Evolutionary conservation across 1,140 invertebrate genomes (phyloP).

Genomic region (Polypedilum pembai): DNA sequence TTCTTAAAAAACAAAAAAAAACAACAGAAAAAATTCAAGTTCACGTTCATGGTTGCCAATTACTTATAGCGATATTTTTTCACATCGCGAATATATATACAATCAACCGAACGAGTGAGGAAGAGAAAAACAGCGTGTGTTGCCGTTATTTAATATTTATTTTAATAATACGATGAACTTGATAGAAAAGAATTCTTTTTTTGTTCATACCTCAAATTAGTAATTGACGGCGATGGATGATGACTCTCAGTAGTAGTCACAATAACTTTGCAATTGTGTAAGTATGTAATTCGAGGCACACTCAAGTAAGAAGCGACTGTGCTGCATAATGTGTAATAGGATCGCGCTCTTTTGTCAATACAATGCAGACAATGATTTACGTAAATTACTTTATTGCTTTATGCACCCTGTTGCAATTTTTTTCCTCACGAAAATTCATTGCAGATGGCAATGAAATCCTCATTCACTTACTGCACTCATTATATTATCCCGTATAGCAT

Average conservation of each 20-base stretch:
- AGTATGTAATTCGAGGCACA: not conserved
- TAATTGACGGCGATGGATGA: too few species aligned
- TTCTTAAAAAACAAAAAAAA: not conserved
- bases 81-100: not conserved
- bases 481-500: not conserved
- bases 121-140: not conserved
- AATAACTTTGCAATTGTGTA: not conserved
- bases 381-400: slow-evolving; percentile 19
- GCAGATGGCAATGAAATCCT: slow-evolving; percentile 24
- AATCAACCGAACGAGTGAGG: not conserved
- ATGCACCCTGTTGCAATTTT: slow-evolving; percentile 21
- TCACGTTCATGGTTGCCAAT: slow-evolving; percentile 22
- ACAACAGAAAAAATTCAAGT: slow-evolving; percentile 13
- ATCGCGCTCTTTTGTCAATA: too few species aligned
- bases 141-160: slow-evolving; percentile 19
- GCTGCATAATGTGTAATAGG: too few species aligned
- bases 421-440: not conserved
- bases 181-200: not conserved
- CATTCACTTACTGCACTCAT: not conserved
- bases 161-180: slow-evolving; percentile 19
- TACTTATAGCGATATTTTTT: slow-evolving; percentile 15
- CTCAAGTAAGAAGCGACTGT: too few species aligned
- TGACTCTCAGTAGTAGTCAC: not conserved
- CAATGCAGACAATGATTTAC: slow-evolving; percentile 11
- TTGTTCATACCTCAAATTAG: not conserved